Conservation (phyloP, 2,797 vertebrate species). For the Lagorchestes hirsutus region DNA sequence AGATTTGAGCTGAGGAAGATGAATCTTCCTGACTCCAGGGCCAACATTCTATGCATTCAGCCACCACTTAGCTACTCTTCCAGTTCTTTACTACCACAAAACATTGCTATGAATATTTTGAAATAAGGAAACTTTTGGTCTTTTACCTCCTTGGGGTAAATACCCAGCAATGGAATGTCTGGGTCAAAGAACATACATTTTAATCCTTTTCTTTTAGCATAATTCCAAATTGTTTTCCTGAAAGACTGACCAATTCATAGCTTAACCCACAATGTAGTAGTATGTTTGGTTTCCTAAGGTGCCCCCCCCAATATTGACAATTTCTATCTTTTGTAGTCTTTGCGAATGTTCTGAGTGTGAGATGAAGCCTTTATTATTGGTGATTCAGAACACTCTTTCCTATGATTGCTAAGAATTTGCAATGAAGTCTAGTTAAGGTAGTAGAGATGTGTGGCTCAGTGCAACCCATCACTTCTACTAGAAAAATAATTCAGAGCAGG, state of each 20-base stretch:
- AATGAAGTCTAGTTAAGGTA: constrained; percentile 39
- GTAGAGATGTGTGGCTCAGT: not conserved
- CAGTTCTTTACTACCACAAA: not conserved
- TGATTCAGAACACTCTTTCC: not conserved
- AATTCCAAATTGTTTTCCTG: not conserved
- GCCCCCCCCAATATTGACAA: not conserved
- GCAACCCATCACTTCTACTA: not conserved
- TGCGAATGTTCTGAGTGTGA: not conserved
- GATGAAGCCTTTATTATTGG: not conserved
- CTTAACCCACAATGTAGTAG: not conserved
- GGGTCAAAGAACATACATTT: not conserved
- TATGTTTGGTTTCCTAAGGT: not conserved
- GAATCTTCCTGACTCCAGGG: not conserved
- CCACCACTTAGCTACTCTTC: not conserved
- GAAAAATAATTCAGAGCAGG: not conserved
- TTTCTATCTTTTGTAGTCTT: not conserved
- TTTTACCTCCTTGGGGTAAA: not conserved
- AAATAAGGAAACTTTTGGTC: not conserved
- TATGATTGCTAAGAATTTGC: not conserved
- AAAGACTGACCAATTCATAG: not conserved
- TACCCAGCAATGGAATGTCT: not conserved
- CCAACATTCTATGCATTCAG: no score
- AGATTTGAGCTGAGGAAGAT: not conserved
- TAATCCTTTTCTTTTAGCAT: not conserved
- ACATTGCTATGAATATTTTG: not conserved